Evolutionary conservation across 2,113 vertebrate species (phyloP), one percentile per base, ranked within the genome.

Genomic region (Galeopterus variegatus): DNA sequence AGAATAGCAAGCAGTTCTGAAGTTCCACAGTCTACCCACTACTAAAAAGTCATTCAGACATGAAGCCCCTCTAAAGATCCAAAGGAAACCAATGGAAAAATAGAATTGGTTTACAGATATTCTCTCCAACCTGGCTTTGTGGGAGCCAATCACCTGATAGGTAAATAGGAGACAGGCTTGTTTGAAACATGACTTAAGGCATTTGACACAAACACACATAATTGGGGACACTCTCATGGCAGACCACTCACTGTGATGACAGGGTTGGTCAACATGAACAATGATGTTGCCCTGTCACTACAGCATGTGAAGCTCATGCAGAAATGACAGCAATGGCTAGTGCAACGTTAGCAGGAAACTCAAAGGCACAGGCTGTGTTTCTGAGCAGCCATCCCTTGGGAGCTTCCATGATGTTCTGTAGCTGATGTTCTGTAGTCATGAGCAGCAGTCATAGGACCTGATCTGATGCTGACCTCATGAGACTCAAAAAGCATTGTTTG

Each of bases 341-440:
- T 21, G 12, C 18, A 28, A 3, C 6, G 8, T 70, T 33, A 33
- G 10, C 56, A 31, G n/a, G 21, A 18, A 31, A 36, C 26, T 6
- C 69, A 5, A 26, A 31, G 45, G 48, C 62, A 21, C 50, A 56
- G 82, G 45, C 48, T 45, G 56, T 12, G 58, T 45, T 96, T 90
- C 76, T 15, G 23, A 76, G 76, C 24, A 64, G 19, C 31, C 75
- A 36, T 88, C 88, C 56, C 41, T 1, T 0, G 62, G 85, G 36
- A n/a, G 5, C 4, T 36, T n/a, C 8, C 0, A 0, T 1, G 3
- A 79, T 11, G 31, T 52, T 73, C n/a, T n/a, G n/a, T n/a, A n/a
- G n/a, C n/a, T n/a, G n/a, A n/a, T n/a, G n/a, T n/a, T n/a, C 67
- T 50, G 15, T 18, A 21, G 11, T 94, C 64, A 73, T 5, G n/a